Evolutionary conservation across 2,797 vertebrate species (phyloP), one percentile per base, ranked within the genome.

Genomic region (Lepilemur septentrionalis): DNA sequence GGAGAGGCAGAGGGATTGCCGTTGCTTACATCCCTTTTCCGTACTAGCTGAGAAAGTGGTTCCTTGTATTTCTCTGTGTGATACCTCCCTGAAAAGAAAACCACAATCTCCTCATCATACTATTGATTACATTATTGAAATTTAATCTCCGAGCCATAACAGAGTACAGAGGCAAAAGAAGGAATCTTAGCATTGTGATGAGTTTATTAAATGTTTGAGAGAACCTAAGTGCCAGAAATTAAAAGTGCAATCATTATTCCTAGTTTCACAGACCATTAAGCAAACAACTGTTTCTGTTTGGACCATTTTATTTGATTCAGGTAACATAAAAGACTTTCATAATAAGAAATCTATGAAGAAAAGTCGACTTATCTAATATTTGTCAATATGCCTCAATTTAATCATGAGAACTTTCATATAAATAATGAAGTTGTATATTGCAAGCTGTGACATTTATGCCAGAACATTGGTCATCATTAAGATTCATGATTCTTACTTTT

Each of bases 251-350:
- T 96, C 97, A 93, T 95, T 69, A 89, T 90, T 95, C 57, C 86
- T 94, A 81, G 83, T 97, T 98, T 97, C 89, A 97, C 89, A 97
- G 97, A 96, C 85, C 97, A 97, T 97, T 97, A 97, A 90, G 87
- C 95, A 97, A 97, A 96, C 78, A 97, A 94, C 72, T 98, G 87
- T 90, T 97, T 97, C 95, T 96, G 93, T 97, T 97, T 97, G 95
- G 93, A 96, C 93, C 95, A 79, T 94, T 96, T 96, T 96, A 95
- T 97, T 96, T 96, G 93, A 95, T 95, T 97, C 94, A 94, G 87
- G 91, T 94, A 94, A 90, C 87, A 97, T 92, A 96, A 97, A 94
- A 96, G 96, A 88, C 94, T 97, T 97, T 94, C 80, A 90, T 93
- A 96, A 96, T 46, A 96, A 97, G 89, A 97, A 97, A 96, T 95